Evolutionary conservation across 2,888 invertebrate genomes (phyloP), one percentile per base, ranked within the genome.

Genomic region (Thumatha senex): DNA sequence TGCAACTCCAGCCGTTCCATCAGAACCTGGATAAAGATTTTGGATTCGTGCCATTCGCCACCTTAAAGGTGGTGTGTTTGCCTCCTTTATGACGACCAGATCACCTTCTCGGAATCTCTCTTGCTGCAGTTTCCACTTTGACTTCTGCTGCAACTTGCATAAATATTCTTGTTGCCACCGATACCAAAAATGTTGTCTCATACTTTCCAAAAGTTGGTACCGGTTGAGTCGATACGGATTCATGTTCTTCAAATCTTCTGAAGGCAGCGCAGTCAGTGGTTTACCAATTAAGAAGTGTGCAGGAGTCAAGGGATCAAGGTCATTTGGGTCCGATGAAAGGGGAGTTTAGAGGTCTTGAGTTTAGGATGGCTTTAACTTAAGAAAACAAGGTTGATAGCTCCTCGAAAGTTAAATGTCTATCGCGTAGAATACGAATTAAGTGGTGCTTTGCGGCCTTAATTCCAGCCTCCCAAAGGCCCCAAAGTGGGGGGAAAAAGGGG

Each of bases 101-200:
- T n/a, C n/a, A n/a, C n/a, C n/a, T n/a, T n/a, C n/a, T n/a, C n/a
- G n/a, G n/a, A n/a, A n/a, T n/a, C n/a, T n/a, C n/a, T n/a, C n/a
- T n/a, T n/a, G n/a, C n/a, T n/a, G n/a, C n/a, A n/a, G n/a, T n/a
- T n/a, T n/a, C n/a, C n/a, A n/a, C n/a, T n/a, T n/a, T n/a, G n/a
- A n/a, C n/a, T n/a, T 70, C 70, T 69, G 69, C 62, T 63, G 63
- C 66, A 68, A 64, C 62, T 66, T 66, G 61, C 58, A 63, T 66
- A 7, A n/a, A n/a, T n/a, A 24, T 24, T 24, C 5, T 5, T 24
- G 18, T 24, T 24, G 18, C 18, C 18, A 24, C 18, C 18, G 18
- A 24, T 24, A 4, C 18, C 2, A 24, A 24, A n/a, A 24, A 24
- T 24, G 5, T 24, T 24, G 18, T 24, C 5, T 2, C 18, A 24